Base-by-base conservation (phyloP, 2,113 vertebrate genomes). In the Sturnira hondurensis region DNA sequence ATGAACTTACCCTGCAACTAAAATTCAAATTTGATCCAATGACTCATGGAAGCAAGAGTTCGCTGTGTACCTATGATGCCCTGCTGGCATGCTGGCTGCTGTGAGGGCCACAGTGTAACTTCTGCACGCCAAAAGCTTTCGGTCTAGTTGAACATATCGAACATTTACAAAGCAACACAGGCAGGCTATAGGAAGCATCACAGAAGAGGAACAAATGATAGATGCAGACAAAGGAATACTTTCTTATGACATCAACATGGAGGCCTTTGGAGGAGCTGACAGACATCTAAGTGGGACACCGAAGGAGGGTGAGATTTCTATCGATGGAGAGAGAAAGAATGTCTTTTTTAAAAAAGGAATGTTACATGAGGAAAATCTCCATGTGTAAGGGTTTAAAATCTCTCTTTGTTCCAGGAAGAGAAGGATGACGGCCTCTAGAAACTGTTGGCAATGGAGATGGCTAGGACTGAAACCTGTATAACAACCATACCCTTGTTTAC, bases 241-340 rank as follows among this genome's bases (percentile, higher is more conserved):
- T 68, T 56, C 19, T 17, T 45, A 6, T 47, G 12, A 36, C 52
- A 47, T 24, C 12, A 36, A 0, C 33, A 28, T 1, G 54, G 73
- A 77, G 45, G 67, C 7, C 16, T 68, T 36, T 68, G n/a, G 8
- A 68, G n/a, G 65, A 33, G 17, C 67, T 68, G n/a, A 68, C 67
- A 5, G 33, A 41, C 43, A n/a, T 19, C 5, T 63, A 24, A 6
- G 5, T 7, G 41, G 33, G n/a, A 84, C 12, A 0, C 5, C 0
- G 43, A 52, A n/a, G 61, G 20, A 14, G 28, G 28, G 67, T 70
- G 67, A 38, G 67, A 22, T 70, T 38, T 22, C 36, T 17, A 24
- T 38, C 19, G 10, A 70, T 70, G n/a, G 17, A 70, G 10, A 70
- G 36, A 22, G 67, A 70, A 70, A 4, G 67, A 22, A n/a, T 38